phyloP scores from a whole-genome alignment of 2,113 vertebrate species.

The Pseudorectes ferrugineus region DNA sequence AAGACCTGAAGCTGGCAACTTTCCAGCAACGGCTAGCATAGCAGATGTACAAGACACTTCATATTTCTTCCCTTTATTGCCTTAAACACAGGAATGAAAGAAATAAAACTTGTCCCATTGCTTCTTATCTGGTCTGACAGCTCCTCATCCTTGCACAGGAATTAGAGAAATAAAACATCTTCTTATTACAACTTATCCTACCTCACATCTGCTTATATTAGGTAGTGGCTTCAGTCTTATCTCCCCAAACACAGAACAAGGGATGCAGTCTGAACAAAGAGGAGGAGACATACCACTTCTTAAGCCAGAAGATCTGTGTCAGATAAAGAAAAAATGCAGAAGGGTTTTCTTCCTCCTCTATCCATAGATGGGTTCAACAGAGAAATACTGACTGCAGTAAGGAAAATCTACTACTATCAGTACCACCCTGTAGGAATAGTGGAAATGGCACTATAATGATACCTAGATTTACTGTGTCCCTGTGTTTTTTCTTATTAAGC shows the following conservation, averaged over 20 bases:
- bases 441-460: not conserved
- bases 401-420: not conserved
- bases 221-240: not conserved
- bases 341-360: not conserved
- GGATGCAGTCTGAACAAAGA: not conserved
- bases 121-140: not conserved
- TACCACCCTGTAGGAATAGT: not conserved
- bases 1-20: not conserved
- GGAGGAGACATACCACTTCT: not conserved
- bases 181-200: not conserved
- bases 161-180: not conserved
- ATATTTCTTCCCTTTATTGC: not conserved
- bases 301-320: not conserved
- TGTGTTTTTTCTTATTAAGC: not conserved
- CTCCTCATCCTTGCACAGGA: not conserved
- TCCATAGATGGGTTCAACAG: not conserved
- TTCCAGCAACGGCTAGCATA: not conserved
- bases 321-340: not conserved
- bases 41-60: not conserved
- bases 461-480: not conserved
- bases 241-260: not conserved
- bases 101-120: not conserved
- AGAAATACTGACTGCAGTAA: not conserved
- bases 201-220: not conserved
- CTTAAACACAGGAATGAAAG: not conserved